phyloP scores from a whole-genome alignment of 2,888 invertebrate species.

The Megastigmus dorsalis region DNA sequence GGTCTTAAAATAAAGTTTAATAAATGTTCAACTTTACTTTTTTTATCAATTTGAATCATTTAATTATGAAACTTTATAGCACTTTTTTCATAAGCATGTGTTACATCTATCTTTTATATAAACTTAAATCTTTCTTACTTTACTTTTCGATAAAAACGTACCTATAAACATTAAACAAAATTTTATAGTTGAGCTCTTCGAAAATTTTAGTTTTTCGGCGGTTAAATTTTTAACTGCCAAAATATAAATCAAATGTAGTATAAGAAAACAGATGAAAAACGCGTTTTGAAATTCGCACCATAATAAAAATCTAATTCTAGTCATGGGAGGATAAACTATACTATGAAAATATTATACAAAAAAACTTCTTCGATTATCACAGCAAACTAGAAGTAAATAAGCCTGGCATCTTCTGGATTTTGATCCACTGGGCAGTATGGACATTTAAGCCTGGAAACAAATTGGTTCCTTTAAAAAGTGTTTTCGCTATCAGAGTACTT shows the following conservation, averaged over 20 bases:
- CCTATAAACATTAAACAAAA: slow-evolving; percentile 24
- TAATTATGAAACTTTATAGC: not conserved
- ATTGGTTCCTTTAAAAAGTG: slow-evolving; percentile 67
- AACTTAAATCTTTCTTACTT: not conserved
- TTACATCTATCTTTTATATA: slow-evolving; percentile 8
- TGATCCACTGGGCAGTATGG: slow-evolving; percentile 99
- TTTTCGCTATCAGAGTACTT: slow-evolving; percentile 64
- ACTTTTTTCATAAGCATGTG: not conserved
- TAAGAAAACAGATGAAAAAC: slow-evolving; percentile 38
- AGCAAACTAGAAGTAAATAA: slow-evolving; percentile 88
- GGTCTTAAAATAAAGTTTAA: slow-evolving; percentile 1
- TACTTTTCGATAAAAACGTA: slow-evolving; percentile 35
- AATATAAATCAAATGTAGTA: slow-evolving; percentile 26
- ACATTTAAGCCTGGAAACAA: slow-evolving; percentile 91
- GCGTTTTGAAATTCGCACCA: slow-evolving; percentile 35
- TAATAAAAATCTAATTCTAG: slow-evolving; percentile 52
- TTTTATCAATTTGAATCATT: not conserved
- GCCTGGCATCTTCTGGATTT: slow-evolving; percentile 91
- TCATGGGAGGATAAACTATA: slow-evolving; percentile 49
- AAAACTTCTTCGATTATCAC: slow-evolving; percentile 62
- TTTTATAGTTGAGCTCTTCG: slow-evolving; percentile 1
- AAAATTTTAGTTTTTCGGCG: slow-evolving; percentile 29
- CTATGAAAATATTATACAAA: slow-evolving; percentile 50
- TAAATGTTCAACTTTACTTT: not conserved
- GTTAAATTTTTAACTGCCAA: slow-evolving; percentile 29